These are phyloP conservation scores for Caradrina kadenii DNA, from an alignment of 2,888 invertebrate species.

Conservation along the genomic window DNA sequence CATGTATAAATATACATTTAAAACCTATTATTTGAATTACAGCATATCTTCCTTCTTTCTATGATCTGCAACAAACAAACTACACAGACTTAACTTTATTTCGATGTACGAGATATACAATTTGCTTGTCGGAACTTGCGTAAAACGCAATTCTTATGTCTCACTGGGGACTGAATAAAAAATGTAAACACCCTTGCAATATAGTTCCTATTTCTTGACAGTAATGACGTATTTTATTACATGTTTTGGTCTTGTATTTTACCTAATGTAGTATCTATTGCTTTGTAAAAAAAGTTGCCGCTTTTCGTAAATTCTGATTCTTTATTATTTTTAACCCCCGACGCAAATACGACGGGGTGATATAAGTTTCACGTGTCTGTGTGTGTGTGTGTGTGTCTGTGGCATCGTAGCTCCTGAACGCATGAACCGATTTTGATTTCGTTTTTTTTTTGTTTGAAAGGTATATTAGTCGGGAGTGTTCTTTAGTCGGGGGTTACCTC, in stretches of 20 bases:
- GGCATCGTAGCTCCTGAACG: too few relatives aligned
- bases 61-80: constrained; percentile 1
- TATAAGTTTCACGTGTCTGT: too few relatives aligned
- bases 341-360: too few relatives aligned
- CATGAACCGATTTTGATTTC: too few relatives aligned
- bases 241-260: constrained; percentile 11
- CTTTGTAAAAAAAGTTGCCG: neutral
- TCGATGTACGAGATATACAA: constrained; percentile 38
- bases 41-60: constrained; percentile 19
- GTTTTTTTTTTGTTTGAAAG: too few relatives aligned
- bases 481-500: too few relatives aligned
- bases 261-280: neutral
- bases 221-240: constrained; percentile 33
- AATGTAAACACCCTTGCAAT: constrained; percentile 39
- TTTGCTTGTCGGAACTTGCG: constrained; percentile 48
- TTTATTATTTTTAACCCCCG: neutral
- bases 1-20: too few relatives aligned
- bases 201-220: constrained; percentile 7
- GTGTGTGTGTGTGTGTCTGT: too few relatives aligned
- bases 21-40: too few relatives aligned
- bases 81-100: constrained; percentile 46
- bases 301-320: too few relatives aligned
- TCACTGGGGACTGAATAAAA: constrained; percentile 50
- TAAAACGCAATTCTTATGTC: constrained; percentile 50
- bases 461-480: too few relatives aligned